Percentiles rank a stretch among this genome's conserved stretches.
Evolutionary conservation across 2,113 vertebrate genomes (phyloP).

Genomic region (Eulemur rufifrons): DNA sequence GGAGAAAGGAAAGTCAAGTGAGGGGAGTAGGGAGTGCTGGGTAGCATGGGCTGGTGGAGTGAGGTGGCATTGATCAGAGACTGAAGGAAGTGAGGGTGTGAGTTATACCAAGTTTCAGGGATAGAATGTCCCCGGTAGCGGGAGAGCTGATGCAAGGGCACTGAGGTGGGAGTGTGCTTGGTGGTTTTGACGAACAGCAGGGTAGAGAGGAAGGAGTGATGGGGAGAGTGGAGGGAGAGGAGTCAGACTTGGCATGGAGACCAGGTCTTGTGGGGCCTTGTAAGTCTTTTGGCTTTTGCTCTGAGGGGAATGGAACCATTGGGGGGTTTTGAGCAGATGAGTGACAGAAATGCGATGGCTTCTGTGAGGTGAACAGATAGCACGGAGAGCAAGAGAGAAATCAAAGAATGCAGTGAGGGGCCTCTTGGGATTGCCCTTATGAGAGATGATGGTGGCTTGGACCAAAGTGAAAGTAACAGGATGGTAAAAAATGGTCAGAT

Average conservation of each 20-base stretch:
- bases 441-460: neutral
- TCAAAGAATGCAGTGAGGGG: neutral
- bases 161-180: neutral
- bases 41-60: neutral
- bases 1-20: neutral
- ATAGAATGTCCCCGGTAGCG: neutral
- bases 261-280: neutral
- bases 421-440: neutral
- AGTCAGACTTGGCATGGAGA: neutral
- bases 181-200: neutral
- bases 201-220: neutral
- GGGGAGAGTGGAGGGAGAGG: neutral
- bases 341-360: neutral
- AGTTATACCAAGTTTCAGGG: neutral
- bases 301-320: neutral
- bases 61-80: neutral
- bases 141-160: neutral
- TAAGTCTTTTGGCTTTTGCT: neutral
- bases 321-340: neutral
- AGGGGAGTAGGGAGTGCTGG: neutral
- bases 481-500: neutral
- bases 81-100: neutral
- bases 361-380: neutral
- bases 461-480: neutral
- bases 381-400: neutral